These are phyloP conservation scores for Etheostoma cragini DNA, from an alignment of 2,113 vertebrate species.

Conservation along the genomic window DNA sequence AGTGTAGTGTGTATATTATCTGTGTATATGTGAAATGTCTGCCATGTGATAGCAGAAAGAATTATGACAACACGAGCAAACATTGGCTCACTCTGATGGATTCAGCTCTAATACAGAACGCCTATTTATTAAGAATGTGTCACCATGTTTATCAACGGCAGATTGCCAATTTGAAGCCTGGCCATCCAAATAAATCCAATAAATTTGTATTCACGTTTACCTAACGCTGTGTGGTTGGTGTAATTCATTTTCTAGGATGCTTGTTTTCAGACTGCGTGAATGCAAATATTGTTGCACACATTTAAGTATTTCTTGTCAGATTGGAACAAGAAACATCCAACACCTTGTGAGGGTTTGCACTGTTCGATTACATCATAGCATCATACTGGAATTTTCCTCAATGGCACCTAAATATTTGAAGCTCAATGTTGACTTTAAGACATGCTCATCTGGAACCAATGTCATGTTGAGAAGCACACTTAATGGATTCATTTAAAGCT, in stretches of 20 bases:
- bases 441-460: background rate
- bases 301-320: slow-evolving; percentile 14
- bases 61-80: slow-evolving; percentile 45
- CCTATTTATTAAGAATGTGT: slow-evolving; percentile 58
- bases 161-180: slow-evolving; percentile 65
- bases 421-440: background rate
- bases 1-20: background rate
- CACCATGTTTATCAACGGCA: slow-evolving; percentile 56
- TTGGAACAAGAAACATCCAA: background rate
- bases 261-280: slow-evolving; percentile 27
- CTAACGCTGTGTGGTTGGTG: background rate
- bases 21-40: slow-evolving; percentile 12
- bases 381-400: background rate
- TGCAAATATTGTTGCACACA: background rate
- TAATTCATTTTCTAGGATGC: slow-evolving; percentile 32
- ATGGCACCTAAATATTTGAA: background rate
- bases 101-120: slow-evolving; percentile 15
- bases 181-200: slow-evolving; percentile 50
- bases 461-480: background rate
- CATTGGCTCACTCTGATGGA: slow-evolving; percentile 26
- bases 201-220: slow-evolving; percentile 44
- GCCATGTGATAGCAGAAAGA: slow-evolving; percentile 6
- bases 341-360: background rate
- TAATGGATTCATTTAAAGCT: background rate
- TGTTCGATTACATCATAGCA: background rate